Percentiles rank a stretch among this genome's conserved stretches.
Evolutionary conservation across 2,888 invertebrate species (phyloP).

Genomic region (Macrosoma leucophasiata): DNA sequence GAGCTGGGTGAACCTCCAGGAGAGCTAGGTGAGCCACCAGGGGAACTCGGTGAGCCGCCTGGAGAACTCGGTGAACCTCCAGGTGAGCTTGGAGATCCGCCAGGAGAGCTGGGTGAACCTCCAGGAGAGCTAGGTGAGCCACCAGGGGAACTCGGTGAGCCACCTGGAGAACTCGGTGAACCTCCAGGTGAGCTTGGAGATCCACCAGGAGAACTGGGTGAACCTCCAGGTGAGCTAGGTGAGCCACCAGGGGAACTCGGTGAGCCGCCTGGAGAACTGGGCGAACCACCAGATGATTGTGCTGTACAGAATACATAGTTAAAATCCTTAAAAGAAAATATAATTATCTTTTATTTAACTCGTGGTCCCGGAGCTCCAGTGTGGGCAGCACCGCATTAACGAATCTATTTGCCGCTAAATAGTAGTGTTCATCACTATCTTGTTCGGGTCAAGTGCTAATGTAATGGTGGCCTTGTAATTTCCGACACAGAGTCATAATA

Average conservation of each 20-base stretch:
- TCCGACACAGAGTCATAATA: too few species aligned
- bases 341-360: too few species aligned
- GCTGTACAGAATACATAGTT: too few species aligned
- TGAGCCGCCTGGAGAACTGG: neutral
- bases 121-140: neutral
- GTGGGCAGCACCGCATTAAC: too few species aligned
- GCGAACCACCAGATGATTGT: neutral
- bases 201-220: neutral
- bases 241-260: neutral
- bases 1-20: neutral
- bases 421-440: too few species aligned
- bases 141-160: neutral
- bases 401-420: too few species aligned
- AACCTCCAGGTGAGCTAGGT: too few species aligned
- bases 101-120: too few species aligned
- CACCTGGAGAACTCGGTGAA: conserved; percentile 1
- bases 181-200: neutral
- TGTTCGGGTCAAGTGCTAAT: too few species aligned
- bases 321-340: too few species aligned
- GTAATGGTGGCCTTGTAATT: too few species aligned
- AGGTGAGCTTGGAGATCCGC: neutral
- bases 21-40: neutral
- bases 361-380: too few species aligned
- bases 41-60: neutral
- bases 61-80: neutral